These are phyloP conservation scores for Sialia sialis DNA, from an alignment of 2,113 vertebrate genomes.

Conservation along the genomic window DNA sequence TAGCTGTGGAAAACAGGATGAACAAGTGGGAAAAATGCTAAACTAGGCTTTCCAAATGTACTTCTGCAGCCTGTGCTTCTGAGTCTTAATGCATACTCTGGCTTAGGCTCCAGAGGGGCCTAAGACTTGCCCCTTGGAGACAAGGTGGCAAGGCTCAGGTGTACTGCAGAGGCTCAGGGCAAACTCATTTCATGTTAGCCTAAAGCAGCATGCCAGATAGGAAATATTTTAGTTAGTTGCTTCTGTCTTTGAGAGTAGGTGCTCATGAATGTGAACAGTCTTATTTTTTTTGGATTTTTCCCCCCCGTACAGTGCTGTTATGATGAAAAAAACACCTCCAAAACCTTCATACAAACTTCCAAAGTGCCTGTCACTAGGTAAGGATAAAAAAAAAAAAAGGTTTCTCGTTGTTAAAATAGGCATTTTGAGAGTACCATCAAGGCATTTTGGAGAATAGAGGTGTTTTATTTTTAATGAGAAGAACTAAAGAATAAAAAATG, in stretches of 20 bases:
- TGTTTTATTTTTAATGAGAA: constrained; percentile 79
- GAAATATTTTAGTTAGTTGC: constrained; percentile 20
- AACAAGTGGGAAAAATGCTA: not conserved
- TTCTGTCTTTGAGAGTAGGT: constrained; percentile 11
- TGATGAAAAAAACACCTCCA: not conserved
- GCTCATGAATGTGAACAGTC: not conserved
- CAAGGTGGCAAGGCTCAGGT: not conserved
- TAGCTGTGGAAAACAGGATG: not conserved
- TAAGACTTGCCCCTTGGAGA: not conserved
- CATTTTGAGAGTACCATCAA: constrained; percentile 65
- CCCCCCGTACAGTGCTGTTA: not conserved
- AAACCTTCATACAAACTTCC: not conserved
- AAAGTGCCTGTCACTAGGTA: not conserved
- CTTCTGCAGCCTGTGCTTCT: not conserved
- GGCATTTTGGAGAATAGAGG: constrained; percentile 67
- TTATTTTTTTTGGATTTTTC: not conserved
- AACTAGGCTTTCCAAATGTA: constrained; percentile 17
- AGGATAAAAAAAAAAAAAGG: constrained; percentile 57
- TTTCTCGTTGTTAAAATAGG: constrained; percentile 48
- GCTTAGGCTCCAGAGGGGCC: not conserved
- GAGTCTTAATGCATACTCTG: not conserved
- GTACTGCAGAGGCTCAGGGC: not conserved
- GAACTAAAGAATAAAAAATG: constrained; percentile 71
- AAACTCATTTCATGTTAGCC: not conserved
- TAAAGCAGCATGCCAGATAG: not conserved